Evolutionary conservation across 1,140 invertebrate genomes (phyloP).

Genomic region (Zeugodacus cucurbitae): DNA sequence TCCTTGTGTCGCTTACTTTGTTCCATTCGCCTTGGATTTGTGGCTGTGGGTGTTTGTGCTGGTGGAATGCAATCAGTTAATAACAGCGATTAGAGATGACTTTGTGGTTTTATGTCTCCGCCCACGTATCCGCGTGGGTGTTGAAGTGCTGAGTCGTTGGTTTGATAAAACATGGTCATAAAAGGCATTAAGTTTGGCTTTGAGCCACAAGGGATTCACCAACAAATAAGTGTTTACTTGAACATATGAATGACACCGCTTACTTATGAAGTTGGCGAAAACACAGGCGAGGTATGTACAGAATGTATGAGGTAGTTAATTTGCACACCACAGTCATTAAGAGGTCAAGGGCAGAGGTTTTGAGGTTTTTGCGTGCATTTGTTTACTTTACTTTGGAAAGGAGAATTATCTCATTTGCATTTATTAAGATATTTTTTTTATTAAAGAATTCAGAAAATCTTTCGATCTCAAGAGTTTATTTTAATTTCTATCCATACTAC

Average conservation of each 20-base stretch:
- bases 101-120: conserved; percentile 21
- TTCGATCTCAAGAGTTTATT: too few relatives aligned
- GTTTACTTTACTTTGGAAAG: too few relatives aligned
- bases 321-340: too few relatives aligned
- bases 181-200: background rate
- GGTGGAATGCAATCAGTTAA: conserved; percentile 24
- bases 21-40: background rate
- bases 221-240: background rate
- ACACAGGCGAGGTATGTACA: too few relatives aligned
- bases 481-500: too few relatives aligned
- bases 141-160: conserved; percentile 13
- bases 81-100: conserved; percentile 26
- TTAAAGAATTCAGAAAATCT: too few relatives aligned
- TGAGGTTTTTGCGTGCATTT: too few relatives aligned
- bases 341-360: too few relatives aligned
- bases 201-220: background rate
- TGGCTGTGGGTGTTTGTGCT: background rate
- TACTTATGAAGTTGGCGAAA: background rate
- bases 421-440: too few relatives aligned
- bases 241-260: background rate
- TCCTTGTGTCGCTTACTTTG: background rate
- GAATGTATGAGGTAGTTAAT: too few relatives aligned
- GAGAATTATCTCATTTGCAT: too few relatives aligned
- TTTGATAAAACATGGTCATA: conserved; percentile 29
- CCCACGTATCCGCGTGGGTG: background rate